Base-by-base conservation (phyloP, 2,113 vertebrate species). In the Odontesthes bonariensis region DNA sequence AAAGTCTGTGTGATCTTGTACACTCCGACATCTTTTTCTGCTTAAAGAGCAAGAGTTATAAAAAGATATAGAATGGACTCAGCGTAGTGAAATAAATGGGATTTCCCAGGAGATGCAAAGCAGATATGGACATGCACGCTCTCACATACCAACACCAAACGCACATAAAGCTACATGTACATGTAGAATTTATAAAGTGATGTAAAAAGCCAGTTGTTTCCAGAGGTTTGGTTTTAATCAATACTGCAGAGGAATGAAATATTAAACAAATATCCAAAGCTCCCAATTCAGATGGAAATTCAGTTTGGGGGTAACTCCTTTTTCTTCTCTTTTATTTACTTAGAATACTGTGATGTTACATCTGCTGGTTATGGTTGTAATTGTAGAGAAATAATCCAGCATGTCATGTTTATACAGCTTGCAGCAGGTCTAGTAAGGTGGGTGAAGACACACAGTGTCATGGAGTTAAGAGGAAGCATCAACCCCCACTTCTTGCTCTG, bases 161-260 rank as follows among this genome's bases (percentile, higher is more conserved):
- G n/a, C 66, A 68, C 57, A 68, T 54, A 20, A 72, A 22, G 17
- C 35, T 38, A 35, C 68, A 77, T 1, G 2, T 75, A 74, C 74
- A 54, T 44, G 57, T 60, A 85, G 82, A 84, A 89, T 92, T 88
- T 70, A 90, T 86, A 65, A 62, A 82, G 76, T 60, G 2, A 32
- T 38, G 58, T 10, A 8, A 42, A 54, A 61, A 71, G 57, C 35
- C 49, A 14, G 59, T 65, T 38, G 54, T 65, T 85, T 42, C 12
- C n/a, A 35, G 68, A 62, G 60, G 81, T 73, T 65, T 27, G 44
- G 13, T 58, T 76, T 61, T 54, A 73, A 52, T 80, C 55, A 42
- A 53, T 9, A 31, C 17, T 79, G 16, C 27, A 59, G 46, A 44
- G 55, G 8, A 47, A 59, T 86, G 3, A 86, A 87, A 87, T 80